These are phyloP conservation scores for Falcaria lacertinaria DNA, from an alignment of 2,888 invertebrate genomes.

Conservation along the genomic window DNA sequence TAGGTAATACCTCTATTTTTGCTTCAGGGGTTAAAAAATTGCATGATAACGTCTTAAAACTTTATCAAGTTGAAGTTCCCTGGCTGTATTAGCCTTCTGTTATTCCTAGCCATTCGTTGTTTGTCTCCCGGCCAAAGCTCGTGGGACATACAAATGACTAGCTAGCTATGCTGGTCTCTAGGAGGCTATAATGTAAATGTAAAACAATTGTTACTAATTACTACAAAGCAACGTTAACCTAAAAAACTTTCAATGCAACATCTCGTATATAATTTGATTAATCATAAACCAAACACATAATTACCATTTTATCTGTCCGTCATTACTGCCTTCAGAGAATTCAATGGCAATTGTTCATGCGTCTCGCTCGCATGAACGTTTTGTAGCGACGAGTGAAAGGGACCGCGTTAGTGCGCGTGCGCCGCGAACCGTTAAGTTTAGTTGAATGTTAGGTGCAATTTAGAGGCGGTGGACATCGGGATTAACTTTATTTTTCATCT, in stretches of 20 bases:
- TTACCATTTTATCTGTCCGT: constrained; percentile 41
- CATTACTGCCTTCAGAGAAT: constrained; percentile 43
- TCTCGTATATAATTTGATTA: constrained; percentile 37
- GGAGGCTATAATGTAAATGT: too few relatives aligned
- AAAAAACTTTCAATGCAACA: constrained; percentile 11
- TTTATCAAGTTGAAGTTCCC: too few relatives aligned
- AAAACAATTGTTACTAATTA: too few relatives aligned
- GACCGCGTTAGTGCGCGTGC: constrained; percentile 41
- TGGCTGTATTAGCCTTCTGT: too few relatives aligned
- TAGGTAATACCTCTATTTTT: too few relatives aligned
- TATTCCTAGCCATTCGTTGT: neutral
- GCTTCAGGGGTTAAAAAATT: too few relatives aligned
- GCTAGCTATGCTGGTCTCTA: neutral
- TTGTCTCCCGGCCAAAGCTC: constrained; percentile 3
- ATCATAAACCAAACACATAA: constrained; percentile 35
- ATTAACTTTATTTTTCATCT: neutral
- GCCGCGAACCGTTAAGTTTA: constrained; percentile 49
- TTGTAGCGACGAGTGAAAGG: constrained; percentile 20
- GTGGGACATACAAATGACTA: constrained; percentile 11
- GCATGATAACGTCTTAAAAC: too few relatives aligned
- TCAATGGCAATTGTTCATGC: constrained; percentile 57
- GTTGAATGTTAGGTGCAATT: constrained; percentile 23
- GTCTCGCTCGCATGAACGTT: constrained; percentile 29
- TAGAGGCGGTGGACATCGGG: constrained; percentile 4
- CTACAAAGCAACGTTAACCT: neutral